Base-by-base conservation (phyloP, 1,140 invertebrate genomes). In the Lasioglossum albipes region DNA sequence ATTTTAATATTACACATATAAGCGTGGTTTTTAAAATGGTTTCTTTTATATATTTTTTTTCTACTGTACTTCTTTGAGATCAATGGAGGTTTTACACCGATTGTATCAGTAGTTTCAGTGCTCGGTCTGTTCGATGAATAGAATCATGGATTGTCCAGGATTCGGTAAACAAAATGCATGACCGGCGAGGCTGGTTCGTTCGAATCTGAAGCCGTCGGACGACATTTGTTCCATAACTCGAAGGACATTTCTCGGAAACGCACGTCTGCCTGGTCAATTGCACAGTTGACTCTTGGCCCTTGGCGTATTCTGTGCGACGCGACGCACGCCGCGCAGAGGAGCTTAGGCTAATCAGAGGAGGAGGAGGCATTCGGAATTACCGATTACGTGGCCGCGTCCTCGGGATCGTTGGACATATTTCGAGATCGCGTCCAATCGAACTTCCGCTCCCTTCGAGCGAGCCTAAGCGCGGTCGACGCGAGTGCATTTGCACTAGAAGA, bases 241-340 rank as follows among this genome's bases (percentile, higher is more conserved):
- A 75, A 75, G 79, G 72, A 75, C 79, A 59, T 67, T 80, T 80
- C 79, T 80, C 59, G 73, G 79, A 68, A 80, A 70, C n/a, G 9
- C 57, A 77, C 66, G 79, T 45, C 49, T 45, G 20, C 36, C 16
- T 68, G 61, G 36, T 81, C 67, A 83, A 83, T 83, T 83, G 73
- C 67, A 76, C 49, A 81, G 59, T 83, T 83, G 82, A 83, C 82
- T 83, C 68, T 76, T 83, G 72, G 72, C 82, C 79, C 79, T 70
- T 71, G 41, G 67, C 62, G 72, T 41, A 81, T 73, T 73, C 77
- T 69, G 69, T 42, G 61, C 76, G 12, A 27, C 31, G 61, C 76
- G 7, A 27, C 52, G 77, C 49, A 73, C 45, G 61, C 59, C 59
- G 71, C n/a, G 12, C 2, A 20, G 52, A 54, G 52, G 18, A 20